phyloP scores from a whole-genome alignment of 2,797 vertebrate genomes.

The Tragopan temminckii region DNA sequence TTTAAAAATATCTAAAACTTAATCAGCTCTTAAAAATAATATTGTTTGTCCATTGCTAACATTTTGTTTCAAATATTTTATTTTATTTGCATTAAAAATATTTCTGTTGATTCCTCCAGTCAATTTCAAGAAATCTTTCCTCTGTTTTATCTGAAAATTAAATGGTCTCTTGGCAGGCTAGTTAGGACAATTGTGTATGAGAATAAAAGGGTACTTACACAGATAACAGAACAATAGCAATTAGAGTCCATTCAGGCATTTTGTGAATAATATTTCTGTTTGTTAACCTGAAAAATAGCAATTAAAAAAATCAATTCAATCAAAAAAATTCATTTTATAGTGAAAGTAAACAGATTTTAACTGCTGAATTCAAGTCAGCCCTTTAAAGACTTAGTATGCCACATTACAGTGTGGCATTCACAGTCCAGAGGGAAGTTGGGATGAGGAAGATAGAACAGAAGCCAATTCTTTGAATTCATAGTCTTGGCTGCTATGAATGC shows the following conservation, averaged over 20 bases:
- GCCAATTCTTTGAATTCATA: background rate
- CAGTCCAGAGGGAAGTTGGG: background rate
- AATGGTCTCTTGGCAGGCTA: background rate
- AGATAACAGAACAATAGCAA: slow-evolving; percentile 83
- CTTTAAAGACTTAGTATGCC: background rate
- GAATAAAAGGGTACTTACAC: slow-evolving; percentile 80
- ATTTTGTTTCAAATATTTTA: background rate
- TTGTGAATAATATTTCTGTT: slow-evolving; percentile 86
- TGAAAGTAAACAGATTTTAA: background rate
- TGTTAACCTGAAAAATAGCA: slow-evolving; percentile 82
- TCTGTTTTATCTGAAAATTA: background rate
- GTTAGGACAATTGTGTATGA: background rate
- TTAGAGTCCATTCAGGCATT: slow-evolving; percentile 84
- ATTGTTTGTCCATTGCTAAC: background rate
- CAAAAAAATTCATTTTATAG: slow-evolving; percentile 1
- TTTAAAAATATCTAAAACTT: background rate
- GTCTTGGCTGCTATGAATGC: background rate
- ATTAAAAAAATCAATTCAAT: background rate
- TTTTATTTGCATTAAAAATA: background rate
- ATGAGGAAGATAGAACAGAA: background rate
- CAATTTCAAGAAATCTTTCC: background rate
- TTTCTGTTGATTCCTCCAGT: background rate
- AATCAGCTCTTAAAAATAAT: background rate
- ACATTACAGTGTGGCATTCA: background rate
- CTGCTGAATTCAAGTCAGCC: background rate